Conservation (phyloP, 2,888 invertebrate species). For the Ochropleura plecta region DNA sequence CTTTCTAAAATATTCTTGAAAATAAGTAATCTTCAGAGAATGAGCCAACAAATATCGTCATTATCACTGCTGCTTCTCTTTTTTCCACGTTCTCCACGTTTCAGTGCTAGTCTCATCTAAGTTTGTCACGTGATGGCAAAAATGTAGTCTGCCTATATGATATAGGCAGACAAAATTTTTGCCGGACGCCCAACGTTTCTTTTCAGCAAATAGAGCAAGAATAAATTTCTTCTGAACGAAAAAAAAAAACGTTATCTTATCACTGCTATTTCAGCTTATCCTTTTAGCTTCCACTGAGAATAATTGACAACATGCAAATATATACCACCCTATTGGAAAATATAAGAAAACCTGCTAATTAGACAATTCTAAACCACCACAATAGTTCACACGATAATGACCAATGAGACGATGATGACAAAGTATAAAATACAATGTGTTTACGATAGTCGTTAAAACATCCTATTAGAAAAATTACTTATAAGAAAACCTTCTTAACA, state of each 20-base stretch:
- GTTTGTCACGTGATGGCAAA: too few species aligned
- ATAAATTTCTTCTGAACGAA: neutral
- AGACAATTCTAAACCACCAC: conserved; percentile 19
- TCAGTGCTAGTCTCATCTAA: too few species aligned
- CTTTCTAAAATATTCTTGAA: neutral
- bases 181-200: too few species aligned
- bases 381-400: conserved; percentile 6
- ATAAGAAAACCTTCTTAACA: conserved; percentile 31
- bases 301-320: conserved; percentile 51
- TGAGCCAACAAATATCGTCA: neutral
- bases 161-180: too few species aligned
- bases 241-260: conserved; percentile 10
- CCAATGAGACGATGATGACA: neutral
- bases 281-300: conserved; percentile 48
- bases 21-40: neutral
- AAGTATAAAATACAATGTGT: conserved; percentile 37
- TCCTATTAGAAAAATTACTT: conserved; percentile 56
- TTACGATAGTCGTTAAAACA: conserved; percentile 40
- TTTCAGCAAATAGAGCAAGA: too few species aligned
- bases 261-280: conserved; percentile 59
- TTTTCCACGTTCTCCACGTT: too few species aligned
- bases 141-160: too few species aligned
- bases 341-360: conserved; percentile 32
- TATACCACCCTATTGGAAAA: conserved; percentile 63
- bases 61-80: too few species aligned